Evolutionary conservation across 2,888 invertebrate genomes (phyloP).

Genomic region (Ellobium chinense): DNA sequence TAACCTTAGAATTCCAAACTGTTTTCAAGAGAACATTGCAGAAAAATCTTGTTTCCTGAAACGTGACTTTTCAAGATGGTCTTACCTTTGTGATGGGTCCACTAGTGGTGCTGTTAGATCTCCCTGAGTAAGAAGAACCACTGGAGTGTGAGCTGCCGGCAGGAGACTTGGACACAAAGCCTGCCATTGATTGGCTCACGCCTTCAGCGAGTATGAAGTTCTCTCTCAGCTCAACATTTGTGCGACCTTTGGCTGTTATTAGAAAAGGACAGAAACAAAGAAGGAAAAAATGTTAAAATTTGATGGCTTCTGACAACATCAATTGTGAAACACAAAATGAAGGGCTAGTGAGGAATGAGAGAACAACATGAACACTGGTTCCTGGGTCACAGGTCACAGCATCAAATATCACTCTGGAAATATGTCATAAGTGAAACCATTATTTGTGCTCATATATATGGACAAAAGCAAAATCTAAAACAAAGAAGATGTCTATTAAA

Average conservation of each 20-base stretch:
- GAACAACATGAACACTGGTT: constrained; percentile 24
- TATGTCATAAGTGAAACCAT: no score
- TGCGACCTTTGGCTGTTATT: constrained; percentile 98
- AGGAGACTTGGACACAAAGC: constrained; percentile 95
- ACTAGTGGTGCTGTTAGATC: constrained; percentile 81
- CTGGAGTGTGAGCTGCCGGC: constrained; percentile 81
- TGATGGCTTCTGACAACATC: background rate
- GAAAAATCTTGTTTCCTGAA: no score
- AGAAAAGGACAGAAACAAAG: background rate
- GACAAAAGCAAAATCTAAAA: no score
- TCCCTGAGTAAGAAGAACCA: constrained; percentile 68
- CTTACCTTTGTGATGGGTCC: constrained; percentile 98
- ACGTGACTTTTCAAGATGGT: no score
- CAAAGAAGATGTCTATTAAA: no score
- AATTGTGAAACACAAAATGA: background rate
- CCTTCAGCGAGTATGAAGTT: constrained; percentile 99
- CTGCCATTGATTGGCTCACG: constrained; percentile 96
- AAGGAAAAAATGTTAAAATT: background rate
- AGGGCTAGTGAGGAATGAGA: background rate
- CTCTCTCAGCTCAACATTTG: constrained; percentile 99
- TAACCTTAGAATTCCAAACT: no score
- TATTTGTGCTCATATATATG: no score
- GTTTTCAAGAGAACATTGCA: no score
- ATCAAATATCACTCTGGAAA: no score
- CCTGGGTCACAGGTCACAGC: no score